Evolutionary conservation across 2,797 vertebrate genomes (phyloP).

Genomic region (Euphonia xanthogaster): DNA sequence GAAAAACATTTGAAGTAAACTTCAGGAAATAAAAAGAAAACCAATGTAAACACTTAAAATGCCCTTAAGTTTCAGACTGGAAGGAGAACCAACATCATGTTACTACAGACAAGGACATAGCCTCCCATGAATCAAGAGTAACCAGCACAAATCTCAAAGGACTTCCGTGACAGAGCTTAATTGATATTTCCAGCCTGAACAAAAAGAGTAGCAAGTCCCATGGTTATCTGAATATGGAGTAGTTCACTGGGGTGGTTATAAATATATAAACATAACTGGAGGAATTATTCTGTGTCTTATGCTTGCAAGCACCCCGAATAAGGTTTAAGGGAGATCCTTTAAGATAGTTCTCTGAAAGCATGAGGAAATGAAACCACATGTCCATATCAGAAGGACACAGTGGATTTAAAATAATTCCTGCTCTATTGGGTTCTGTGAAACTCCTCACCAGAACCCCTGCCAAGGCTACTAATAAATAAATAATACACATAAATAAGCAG

Average conservation of each 20-base stretch:
- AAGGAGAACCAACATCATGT: neutral
- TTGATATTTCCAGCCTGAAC: neutral
- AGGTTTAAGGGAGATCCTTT: neutral
- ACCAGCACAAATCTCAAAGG: neutral
- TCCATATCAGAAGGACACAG: neutral
- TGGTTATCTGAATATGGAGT: neutral
- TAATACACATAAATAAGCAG: constrained; percentile 51
- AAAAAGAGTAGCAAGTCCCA: neutral
- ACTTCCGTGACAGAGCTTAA: neutral
- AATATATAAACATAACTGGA: neutral
- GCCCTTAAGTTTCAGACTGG: neutral
- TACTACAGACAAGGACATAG: neutral
- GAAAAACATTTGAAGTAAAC: neutral
- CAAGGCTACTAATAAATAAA: constrained; percentile 65
- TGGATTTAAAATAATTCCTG: neutral
- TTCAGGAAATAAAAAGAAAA: neutral
- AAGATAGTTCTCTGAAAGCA: neutral
- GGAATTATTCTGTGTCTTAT: neutral
- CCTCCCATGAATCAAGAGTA: neutral
- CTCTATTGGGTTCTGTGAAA: neutral
- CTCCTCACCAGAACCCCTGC: neutral
- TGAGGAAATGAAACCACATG: neutral
- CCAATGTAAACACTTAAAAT: neutral
- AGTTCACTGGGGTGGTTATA: neutral
- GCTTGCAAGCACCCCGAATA: neutral